Percentiles rank a stretch among this genome's conserved stretches.
These are phyloP conservation scores for Diaprepes abbreviatus DNA, from an alignment of 2,888 invertebrate genomes.

Conservation along the genomic window DNA sequence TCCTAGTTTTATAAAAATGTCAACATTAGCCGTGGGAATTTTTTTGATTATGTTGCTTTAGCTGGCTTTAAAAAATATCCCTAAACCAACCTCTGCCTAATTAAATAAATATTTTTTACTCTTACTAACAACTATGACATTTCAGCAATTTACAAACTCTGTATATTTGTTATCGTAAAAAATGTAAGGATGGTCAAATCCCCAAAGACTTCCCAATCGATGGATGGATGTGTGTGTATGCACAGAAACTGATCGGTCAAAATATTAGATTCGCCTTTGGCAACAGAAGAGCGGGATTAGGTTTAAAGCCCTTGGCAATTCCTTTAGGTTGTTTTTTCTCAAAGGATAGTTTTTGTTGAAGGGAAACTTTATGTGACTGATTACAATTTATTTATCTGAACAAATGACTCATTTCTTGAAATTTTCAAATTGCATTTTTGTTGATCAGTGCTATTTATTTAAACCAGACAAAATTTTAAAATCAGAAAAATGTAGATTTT, in stretches of 20 bases:
- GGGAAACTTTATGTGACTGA: slow-evolving; percentile 24
- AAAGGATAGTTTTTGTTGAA: slow-evolving; percentile 30
- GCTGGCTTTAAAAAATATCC: too few species aligned
- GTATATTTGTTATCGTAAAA: not conserved
- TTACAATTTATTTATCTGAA: slow-evolving; percentile 1
- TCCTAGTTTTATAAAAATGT: too few species aligned
- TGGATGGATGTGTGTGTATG: slow-evolving; percentile 37
- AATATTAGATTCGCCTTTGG: slow-evolving; percentile 43
- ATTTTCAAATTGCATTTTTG: too few species aligned
- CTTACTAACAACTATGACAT: not conserved
- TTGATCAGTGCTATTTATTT: too few species aligned
- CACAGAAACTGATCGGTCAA: slow-evolving; percentile 41
- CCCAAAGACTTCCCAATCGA: slow-evolving; percentile 35
- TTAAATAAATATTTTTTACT: too few species aligned
- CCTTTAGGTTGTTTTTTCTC: slow-evolving; percentile 31
- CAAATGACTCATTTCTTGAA: too few species aligned
- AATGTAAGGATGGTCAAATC: slow-evolving; percentile 23
- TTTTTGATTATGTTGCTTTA: too few species aligned
- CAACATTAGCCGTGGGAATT: too few species aligned
- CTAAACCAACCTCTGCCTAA: too few species aligned
- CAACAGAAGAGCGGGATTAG: slow-evolving; percentile 37
- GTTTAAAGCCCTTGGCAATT: slow-evolving; percentile 43
- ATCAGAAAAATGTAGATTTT: too few species aligned
- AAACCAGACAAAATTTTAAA: too few species aligned
- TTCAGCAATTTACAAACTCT: not conserved